Base-by-base conservation (phyloP, 2,797 vertebrate species). In the Amblyopsis hoosieri region DNA sequence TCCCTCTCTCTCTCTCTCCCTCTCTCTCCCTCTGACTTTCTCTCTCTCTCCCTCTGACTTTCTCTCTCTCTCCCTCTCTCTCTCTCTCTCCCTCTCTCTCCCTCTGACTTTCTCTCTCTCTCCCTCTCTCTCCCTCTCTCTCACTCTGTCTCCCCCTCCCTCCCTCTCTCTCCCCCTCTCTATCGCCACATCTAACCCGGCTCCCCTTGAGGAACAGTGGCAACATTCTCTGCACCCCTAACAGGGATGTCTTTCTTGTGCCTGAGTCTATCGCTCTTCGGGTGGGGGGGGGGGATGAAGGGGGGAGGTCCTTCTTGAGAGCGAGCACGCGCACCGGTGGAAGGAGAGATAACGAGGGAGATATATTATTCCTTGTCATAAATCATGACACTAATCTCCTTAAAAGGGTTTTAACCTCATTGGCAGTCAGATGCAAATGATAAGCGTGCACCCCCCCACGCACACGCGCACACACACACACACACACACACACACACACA, bases 261-360 rank as follows among this genome's bases (percentile, higher is more conserved):
- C 46, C 46, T 48, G 11, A 48, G 58, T 57, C 17, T 37, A 4
- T 37, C 33, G 4, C 33, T 37, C 33, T 37, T 37, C 33, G 13
- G 19, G 14, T 5, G 37, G 42, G 64, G 62, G 53, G 69, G 55
- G 3, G 49, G 7, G 7, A n/a, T 62, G 55, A 60, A 15, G 85
- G 85, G 81, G 85, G 87, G 78, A 76, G 74, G 33, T 37, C 31
- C 23, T 50, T n/a, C 33, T n/a, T n/a, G 14, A 17, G 6, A 11
- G 4, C 3, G 15, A 13, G 12, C 1, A 3, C 48, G 13, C 37
- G n/a, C 37, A 31, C 10, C 6, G 12, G 12, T 12, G 51, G 15
- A 46, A 5, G 6, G 15, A 19, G 15, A 19, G 7, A 57, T 57
- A 64, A 64, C 64, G n/a, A 55, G 57, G 53, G 6, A 67, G 57